Evolutionary conservation across 2,797 vertebrate genomes (phyloP), one percentile per base, ranked within the genome.

Genomic region (Acanthis flammea): DNA sequence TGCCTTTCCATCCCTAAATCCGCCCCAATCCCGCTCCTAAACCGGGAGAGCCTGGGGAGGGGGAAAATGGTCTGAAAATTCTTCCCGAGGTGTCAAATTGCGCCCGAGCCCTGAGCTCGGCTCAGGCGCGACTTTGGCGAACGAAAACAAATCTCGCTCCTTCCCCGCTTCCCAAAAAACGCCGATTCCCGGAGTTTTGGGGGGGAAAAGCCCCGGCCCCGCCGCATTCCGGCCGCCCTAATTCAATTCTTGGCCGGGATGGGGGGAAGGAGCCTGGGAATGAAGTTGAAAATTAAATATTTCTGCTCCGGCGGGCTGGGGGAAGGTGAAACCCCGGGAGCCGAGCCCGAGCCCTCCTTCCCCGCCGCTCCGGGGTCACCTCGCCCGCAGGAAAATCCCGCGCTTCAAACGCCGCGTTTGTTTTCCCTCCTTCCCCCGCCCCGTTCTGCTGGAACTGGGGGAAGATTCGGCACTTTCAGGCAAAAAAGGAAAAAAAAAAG

Each of bases 251-350:
- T 68, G 33, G 47, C 66, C 48, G 41, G 58, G 80, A 23, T 18
- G 7, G 42, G n/a, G 17, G 47, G 8, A 13, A 73, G 47, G 39
- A 94, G 84, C 86, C 86, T 80, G 95, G 82, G 79, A 94, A 94
- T 93, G 86, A 95, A 96, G 94, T 86, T 88, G 89, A 48, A 80
- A 94, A 94, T 94, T 74, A n/a, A 88, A 90, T 53, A 54, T 93
- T 93, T 90, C 86, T 90, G 82, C 91, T 88, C 77, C 67, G 16
- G 23, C 86, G 51, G 93, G 23, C 42, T 14, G 51, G 28, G 62
- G 76, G 23, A 66, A 55, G 75, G 47, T 45, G 45, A n/a, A 55
- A 27, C 28, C 11, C 18, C 28, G 27, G 31, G 60, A 44, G 39
- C 27, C 41, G 77, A 72, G 60, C n/a, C 58, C 28, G 9, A 51